Evolutionary conservation across 2,113 vertebrate species (phyloP), one percentile per base, ranked within the genome.

Genomic region (Hypanus sabinus): DNA sequence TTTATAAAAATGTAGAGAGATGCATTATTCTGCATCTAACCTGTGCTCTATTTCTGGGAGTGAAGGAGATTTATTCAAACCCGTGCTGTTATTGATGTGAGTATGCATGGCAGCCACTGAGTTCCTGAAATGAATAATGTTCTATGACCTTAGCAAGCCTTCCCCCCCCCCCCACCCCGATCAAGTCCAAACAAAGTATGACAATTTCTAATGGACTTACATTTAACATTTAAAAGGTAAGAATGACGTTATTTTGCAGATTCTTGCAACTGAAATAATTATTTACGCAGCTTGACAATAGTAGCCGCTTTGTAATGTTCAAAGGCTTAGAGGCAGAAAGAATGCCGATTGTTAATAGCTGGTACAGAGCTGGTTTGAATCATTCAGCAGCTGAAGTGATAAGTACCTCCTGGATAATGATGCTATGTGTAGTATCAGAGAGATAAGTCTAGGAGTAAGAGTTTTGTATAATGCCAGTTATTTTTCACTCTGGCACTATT

Each of bases 401-500:
- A 93, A 93, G 90, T 68, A 73, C 68, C 38, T 93, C 70, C 70
- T 93, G 33, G 91, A 73, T 93, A 93, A 93, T 93, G 91, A 46
- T 93, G 91, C 91, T 93, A 55, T 93, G 91, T 93, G 91, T 75
- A 73, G 70, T 36, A 93, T 93, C 91, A 55, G 18, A 73, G 91
- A 93, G 91, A 93, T 93, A 93, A 93, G 91, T 93, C 91, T n/a
- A 22, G 91, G 70, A 93, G 70, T 93, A 70, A 93, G 91, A 75
- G 91, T 73, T 93, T 93, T 36, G 73, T 93, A 93, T 93, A 93
- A 93, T 93, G 38, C 36, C 70, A 93, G 91, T 93, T 93, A 93
- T 93, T 93, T 93, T 93, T 93, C 91, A 93, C 91, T 93, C 68
- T 93, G 91, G 91, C 91, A 93, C 91, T 11, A 93, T 75, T 93